These are phyloP conservation scores for Hydrozoanthus tunicans DNA, from an alignment of 64 coral and sea anemone genomes.

Conservation along the genomic window DNA sequence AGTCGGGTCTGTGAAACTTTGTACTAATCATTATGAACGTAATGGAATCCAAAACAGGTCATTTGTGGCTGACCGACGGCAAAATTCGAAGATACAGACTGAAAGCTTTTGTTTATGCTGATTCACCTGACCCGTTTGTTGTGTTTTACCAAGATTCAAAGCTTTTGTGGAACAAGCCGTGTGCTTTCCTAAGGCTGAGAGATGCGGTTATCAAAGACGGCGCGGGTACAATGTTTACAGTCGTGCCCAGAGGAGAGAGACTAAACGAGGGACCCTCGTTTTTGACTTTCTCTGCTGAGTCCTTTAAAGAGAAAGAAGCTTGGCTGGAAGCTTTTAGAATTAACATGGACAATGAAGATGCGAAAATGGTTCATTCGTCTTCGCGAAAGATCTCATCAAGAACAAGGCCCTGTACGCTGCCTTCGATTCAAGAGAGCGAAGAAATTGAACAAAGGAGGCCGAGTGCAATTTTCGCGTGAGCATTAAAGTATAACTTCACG, in stretches of 20 bases:
- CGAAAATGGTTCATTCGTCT: not conserved
- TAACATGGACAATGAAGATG: conserved; percentile 30
- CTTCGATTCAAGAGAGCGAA: conserved; percentile 62
- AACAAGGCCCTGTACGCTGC: conserved; percentile 41
- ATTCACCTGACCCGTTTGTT: conserved; percentile 79
- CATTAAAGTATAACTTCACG: not conserved
- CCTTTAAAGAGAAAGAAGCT: conserved; percentile 68
- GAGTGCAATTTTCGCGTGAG: conserved; percentile 55
- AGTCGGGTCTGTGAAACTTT: not conserved
- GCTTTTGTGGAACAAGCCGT: conserved; percentile 81
- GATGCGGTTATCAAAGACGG: conserved; percentile 70
- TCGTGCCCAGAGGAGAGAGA: conserved; percentile 80
- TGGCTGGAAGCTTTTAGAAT: conserved; percentile 75
- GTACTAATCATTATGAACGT: conserved; percentile 47
- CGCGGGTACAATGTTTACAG: conserved; percentile 62
- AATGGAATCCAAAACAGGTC: conserved; percentile 74
- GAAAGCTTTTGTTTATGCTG: conserved; percentile 73
- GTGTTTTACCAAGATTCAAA: conserved; percentile 83
- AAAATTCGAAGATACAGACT: conserved; percentile 64
- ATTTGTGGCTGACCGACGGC: conserved; percentile 54
- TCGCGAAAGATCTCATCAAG: conserved; percentile 50
- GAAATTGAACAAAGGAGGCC: conserved; percentile 58
- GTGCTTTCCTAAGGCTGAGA: conserved; percentile 76
- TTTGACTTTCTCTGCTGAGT: conserved; percentile 71
- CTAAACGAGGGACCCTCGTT: conserved; percentile 63